Percentiles rank a stretch among this genome's conserved stretches.
Evolutionary conservation across 2,797 vertebrate species (phyloP).

Genomic region (Ctenosaura bakeri): DNA sequence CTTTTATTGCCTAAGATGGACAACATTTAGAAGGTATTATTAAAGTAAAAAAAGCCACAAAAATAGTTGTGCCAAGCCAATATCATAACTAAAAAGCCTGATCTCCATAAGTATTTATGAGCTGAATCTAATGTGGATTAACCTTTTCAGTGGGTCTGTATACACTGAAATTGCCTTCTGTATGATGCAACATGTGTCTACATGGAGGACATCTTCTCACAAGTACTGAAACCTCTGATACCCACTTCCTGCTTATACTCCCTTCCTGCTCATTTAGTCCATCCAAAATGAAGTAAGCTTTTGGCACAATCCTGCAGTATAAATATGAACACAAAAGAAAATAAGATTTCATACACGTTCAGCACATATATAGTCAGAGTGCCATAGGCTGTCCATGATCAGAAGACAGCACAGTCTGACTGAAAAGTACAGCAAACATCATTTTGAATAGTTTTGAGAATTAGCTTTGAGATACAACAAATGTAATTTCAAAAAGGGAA

Average conservation of each 20-base stretch:
- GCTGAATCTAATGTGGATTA: neutral
- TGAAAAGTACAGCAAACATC: neutral
- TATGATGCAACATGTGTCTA: constrained; percentile 6
- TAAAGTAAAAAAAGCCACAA: neutral
- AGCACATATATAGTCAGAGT: neutral
- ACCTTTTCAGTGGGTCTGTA: constrained; percentile 6
- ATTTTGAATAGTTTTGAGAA: neutral
- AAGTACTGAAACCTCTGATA: neutral
- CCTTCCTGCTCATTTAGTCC: neutral
- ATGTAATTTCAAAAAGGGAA: neutral
- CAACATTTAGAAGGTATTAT: neutral
- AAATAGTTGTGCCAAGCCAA: neutral
- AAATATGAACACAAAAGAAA: constrained; percentile 9
- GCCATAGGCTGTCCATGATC: neutral
- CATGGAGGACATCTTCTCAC: neutral
- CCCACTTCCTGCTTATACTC: neutral
- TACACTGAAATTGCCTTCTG: neutral
- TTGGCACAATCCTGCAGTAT: neutral
- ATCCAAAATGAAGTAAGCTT: neutral
- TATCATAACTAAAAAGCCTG: neutral
- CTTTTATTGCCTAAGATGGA: neutral
- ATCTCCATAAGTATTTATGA: neutral
- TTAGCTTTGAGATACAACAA: neutral
- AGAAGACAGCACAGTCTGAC: neutral
- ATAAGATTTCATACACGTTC: neutral